Evolutionary conservation across 1,140 invertebrate genomes (phyloP).

Genomic region (Thaumetopoea pityocampa): DNA sequence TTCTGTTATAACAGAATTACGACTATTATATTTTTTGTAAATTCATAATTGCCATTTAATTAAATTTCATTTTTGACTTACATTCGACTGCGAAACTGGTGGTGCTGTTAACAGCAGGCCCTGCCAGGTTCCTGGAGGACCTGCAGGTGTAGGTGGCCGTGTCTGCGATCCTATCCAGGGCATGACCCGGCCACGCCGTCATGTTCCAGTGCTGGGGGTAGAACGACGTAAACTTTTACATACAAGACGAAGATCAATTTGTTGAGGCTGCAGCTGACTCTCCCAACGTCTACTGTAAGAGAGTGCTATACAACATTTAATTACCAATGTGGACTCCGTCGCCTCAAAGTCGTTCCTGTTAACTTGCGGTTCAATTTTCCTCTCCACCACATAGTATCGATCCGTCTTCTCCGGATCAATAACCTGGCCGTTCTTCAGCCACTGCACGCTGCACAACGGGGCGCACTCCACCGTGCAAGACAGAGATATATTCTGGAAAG

Average conservation of each 20-base stretch:
- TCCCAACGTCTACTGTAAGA: too few relatives aligned
- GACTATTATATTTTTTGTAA: too few relatives aligned
- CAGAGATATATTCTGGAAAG: constrained; percentile 81
- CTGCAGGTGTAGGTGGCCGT: constrained; percentile 91
- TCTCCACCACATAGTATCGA: constrained; percentile 81
- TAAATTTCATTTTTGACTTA: constrained; percentile 76
- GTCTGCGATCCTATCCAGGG: constrained; percentile 85
- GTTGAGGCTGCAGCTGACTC: too few relatives aligned
- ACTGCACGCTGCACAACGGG: constrained; percentile 88
- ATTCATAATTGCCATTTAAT: too few relatives aligned
- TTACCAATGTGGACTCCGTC: constrained; percentile 87
- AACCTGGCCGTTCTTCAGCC: constrained; percentile 85
- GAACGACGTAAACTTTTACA: too few relatives aligned
- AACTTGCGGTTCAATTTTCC: constrained; percentile 80
- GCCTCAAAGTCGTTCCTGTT: constrained; percentile 90
- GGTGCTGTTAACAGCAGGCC: constrained; percentile 84
- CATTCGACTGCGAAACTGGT: constrained; percentile 92
- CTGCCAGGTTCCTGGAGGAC: constrained; percentile 84
- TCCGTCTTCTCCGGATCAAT: constrained; percentile 79
- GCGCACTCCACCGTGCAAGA: constrained; percentile 93
- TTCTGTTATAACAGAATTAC: too few relatives aligned
- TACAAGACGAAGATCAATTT: too few relatives aligned
- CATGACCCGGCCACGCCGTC: constrained; percentile 85
- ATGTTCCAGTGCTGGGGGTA: constrained; percentile 87
- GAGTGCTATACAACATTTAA: too few relatives aligned